Conservation (phyloP, 2,888 invertebrate genomes). For the Flabesymbios commensalis region DNA sequence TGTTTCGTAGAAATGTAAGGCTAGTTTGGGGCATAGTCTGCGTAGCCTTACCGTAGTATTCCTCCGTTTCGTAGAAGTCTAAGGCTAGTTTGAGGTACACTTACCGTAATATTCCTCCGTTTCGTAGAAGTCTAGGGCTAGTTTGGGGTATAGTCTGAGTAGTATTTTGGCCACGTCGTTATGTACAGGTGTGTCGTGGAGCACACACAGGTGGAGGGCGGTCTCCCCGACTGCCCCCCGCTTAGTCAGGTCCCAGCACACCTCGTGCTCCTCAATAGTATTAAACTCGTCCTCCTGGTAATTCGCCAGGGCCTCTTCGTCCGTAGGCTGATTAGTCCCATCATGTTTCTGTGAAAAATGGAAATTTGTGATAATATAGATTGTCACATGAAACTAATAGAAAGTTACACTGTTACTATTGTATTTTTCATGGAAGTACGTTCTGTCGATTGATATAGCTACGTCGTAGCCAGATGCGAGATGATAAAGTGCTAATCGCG, state of each 20-base stretch:
- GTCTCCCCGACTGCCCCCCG: slow-evolving; percentile 95
- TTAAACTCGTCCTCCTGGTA: slow-evolving; percentile 26
- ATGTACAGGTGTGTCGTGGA: slow-evolving; percentile 79
- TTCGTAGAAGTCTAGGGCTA: slow-evolving; percentile 92
- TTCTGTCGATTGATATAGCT: too few relatives aligned
- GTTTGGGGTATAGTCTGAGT: slow-evolving; percentile 86
- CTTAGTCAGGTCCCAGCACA: slow-evolving; percentile 97
- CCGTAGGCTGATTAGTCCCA: too few relatives aligned
- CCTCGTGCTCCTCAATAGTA: slow-evolving; percentile 64
- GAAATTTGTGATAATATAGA: too few relatives aligned
- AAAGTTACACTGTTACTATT: too few relatives aligned
- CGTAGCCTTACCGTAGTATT: slow-evolving; percentile 79
- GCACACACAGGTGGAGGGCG: slow-evolving; percentile 89
- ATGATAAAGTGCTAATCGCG: too few relatives aligned
- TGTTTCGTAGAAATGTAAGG: slow-evolving; percentile 93
- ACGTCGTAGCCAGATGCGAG: too few relatives aligned
- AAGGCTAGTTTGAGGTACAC: slow-evolving; percentile 66
- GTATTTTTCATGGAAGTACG: too few relatives aligned
- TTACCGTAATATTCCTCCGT: slow-evolving; percentile 94
- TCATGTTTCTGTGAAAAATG: too few relatives aligned
- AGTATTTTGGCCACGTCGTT: slow-evolving; percentile 85
- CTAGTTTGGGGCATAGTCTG: slow-evolving; percentile 86
- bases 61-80: slow-evolving; percentile 96
- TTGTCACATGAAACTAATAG: too few relatives aligned
- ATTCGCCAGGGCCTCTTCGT: too few relatives aligned